phyloP scores from a whole-genome alignment of 2,113 vertebrate genomes.

The Serilophus lunatus region DNA sequence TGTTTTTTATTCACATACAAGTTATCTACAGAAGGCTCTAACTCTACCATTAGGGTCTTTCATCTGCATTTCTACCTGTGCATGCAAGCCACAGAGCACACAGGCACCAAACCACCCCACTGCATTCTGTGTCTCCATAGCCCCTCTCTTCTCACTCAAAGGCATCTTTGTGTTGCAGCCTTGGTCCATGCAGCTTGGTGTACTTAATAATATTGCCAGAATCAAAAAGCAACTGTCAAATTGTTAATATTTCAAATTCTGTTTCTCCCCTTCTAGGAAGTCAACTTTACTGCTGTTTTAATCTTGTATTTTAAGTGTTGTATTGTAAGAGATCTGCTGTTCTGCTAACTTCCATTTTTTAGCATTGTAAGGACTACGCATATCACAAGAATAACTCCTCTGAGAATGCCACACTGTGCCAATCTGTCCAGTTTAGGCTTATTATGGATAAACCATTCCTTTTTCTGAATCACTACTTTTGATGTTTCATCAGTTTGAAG shows the following conservation, averaged over 20 bases:
- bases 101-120: not conserved
- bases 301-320: not conserved
- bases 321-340: not conserved
- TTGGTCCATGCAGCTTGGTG: not conserved
- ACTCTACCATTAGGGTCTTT: not conserved
- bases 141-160: not conserved
- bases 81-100: not conserved
- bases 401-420: not conserved
- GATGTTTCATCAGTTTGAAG: not conserved
- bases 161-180: not conserved
- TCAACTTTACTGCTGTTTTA: not conserved
- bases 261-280: not conserved
- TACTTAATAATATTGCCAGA: not conserved
- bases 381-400: not conserved
- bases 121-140: not conserved
- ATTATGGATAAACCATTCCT: not conserved
- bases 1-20: not conserved
- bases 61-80: not conserved
- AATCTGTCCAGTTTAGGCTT: not conserved
- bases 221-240: not conserved
- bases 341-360: not conserved
- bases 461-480: not conserved
- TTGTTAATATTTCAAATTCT: not conserved
- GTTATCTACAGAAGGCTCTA: not conserved
- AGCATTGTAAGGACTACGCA: not conserved